These are phyloP conservation scores for Sebastes alutus DNA, from an alignment of 2,797 vertebrate genomes.

Conservation along the genomic window DNA sequence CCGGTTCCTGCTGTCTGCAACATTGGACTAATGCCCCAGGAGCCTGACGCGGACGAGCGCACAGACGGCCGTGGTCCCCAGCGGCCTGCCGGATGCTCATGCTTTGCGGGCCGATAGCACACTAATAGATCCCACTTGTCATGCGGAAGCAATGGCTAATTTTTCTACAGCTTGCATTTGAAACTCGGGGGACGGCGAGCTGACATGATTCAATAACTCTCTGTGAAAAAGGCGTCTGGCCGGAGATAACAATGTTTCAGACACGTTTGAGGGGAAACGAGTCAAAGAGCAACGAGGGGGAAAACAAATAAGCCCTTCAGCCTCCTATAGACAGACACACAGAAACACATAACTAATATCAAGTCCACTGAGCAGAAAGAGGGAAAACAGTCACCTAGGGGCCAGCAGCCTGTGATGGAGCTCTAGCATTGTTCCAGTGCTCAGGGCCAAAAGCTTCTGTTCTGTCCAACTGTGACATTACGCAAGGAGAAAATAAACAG, in stretches of 20 bases:
- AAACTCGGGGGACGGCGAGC: constrained; percentile 74
- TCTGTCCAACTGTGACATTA: constrained; percentile 67
- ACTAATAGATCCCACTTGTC: constrained; percentile 86
- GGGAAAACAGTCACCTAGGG: constrained; percentile 62
- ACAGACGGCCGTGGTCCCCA: constrained; percentile 69
- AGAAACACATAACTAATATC: constrained; percentile 65
- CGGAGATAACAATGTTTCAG: constrained; percentile 76
- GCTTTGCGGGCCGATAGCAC: constrained; percentile 75
- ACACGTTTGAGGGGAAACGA: constrained; percentile 70
- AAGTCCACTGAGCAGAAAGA: constrained; percentile 67
- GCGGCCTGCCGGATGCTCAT: constrained; percentile 69
- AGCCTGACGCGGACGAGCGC: constrained; percentile 64
- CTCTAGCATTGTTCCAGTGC: constrained; percentile 51
- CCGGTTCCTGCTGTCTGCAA: constrained; percentile 54
- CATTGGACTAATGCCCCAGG: constrained; percentile 67
- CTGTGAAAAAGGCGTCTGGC: constrained; percentile 71
- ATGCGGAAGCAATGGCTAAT: constrained; percentile 83
- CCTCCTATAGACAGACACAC: constrained; percentile 63
- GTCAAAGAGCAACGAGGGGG: constrained; percentile 78
- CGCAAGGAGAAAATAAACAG: constrained; percentile 55
- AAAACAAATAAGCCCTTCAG: constrained; percentile 77
- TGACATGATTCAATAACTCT: constrained; percentile 82
- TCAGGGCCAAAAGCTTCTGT: constrained; percentile 51
- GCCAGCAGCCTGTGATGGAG: constrained; percentile 53
- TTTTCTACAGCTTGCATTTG: constrained; percentile 81